phyloP scores from a whole-genome alignment of 2,797 vertebrate species.

The Betta splendens region DNA sequence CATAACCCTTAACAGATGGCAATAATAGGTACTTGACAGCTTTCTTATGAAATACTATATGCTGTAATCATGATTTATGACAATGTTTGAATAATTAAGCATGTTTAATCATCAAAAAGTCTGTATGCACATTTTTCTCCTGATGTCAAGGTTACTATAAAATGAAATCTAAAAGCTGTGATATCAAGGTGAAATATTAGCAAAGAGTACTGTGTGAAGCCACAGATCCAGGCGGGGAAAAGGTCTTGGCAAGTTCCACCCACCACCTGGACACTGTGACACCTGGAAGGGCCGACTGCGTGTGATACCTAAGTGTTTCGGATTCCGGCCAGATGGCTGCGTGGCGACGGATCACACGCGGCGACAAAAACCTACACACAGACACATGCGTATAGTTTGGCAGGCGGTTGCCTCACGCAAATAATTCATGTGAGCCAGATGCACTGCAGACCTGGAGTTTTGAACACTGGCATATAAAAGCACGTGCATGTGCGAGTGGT shows the following conservation, averaged over 20 bases:
- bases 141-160: conserved; percentile 13
- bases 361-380: conserved; percentile 24
- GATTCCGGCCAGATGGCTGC: conserved; percentile 75
- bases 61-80: too few relatives aligned
- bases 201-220: conserved; percentile 12
- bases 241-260: conserved; percentile 37
- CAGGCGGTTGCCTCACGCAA: conserved; percentile 62
- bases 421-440: conserved; percentile 78
- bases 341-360: conserved; percentile 49
- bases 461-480: conserved; percentile 40
- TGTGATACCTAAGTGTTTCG: conserved; percentile 72
- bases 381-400: conserved; percentile 42
- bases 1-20: not conserved
- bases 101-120: not conserved
- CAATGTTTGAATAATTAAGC: not conserved
- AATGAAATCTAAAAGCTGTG: conserved; percentile 18
- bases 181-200: conserved; percentile 46
- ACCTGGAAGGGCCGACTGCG: conserved; percentile 67
- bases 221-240: conserved; percentile 33
- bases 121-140: not conserved
- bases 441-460: conserved; percentile 51
- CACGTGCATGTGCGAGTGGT: conserved; percentile 4
- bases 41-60: not conserved
- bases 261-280: conserved; percentile 56
- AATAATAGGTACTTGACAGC: not conserved